These are phyloP conservation scores for Sebastes paucispinis DNA, from an alignment of 2,797 vertebrate genomes.

Conservation along the genomic window DNA sequence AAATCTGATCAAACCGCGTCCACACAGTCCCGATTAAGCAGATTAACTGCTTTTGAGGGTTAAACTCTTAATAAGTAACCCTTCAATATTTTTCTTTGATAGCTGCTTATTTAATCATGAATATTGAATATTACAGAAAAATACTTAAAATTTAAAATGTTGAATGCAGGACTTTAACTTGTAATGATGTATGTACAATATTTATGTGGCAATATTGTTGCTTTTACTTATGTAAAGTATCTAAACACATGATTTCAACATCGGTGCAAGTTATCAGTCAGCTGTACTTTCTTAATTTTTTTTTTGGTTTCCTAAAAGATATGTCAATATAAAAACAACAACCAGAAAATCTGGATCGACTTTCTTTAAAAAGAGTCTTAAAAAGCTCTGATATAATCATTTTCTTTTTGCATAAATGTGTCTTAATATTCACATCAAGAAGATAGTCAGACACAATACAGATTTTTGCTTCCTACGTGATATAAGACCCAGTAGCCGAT, in stretches of 20 bases:
- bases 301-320: not conserved
- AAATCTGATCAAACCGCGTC: no score
- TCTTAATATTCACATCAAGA: not conserved
- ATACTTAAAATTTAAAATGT: not conserved
- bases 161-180: not conserved
- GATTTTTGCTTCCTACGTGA: conserved; percentile 24
- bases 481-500: conserved; percentile 59
- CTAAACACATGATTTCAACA: not conserved
- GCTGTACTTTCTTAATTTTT: not conserved
- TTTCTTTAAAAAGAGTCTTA: not conserved
- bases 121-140: not conserved
- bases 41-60: not conserved
- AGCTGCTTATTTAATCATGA: not conserved
- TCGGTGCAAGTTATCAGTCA: not conserved
- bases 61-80: not conserved
- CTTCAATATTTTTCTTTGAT: not conserved
- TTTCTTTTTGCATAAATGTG: not conserved
- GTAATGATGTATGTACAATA: not conserved
- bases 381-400: not conserved
- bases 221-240: not conserved
- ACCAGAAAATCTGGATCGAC: not conserved
- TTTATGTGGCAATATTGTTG: not conserved
- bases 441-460: not conserved
- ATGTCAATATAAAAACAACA: not conserved
- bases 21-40: not conserved